Base-by-base conservation (phyloP, 1,140 invertebrate species). In the Coptotermes formosanus region DNA sequence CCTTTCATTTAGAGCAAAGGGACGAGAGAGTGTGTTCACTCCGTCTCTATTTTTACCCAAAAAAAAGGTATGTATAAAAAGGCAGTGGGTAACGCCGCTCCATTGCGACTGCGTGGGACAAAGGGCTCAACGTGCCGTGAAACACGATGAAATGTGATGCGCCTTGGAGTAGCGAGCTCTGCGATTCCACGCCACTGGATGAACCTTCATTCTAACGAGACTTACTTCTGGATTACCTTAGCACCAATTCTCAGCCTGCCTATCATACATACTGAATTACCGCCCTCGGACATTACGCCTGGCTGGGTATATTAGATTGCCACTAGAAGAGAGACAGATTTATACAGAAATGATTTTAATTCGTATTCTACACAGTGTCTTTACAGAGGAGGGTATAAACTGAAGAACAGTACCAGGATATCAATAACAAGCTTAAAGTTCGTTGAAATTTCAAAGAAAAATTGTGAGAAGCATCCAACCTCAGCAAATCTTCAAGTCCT, bases 61-160 rank as follows among this genome's bases (percentile, higher is more conserved):
- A 75, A 75, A 64, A 64, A 48, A 48, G 11, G 14, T 48, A 7
- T 48, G 7, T 64, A 64, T n/a, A 75, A 75, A 75, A 75, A 75
- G n/a, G 64, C 14, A 75, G n/a, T 30, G 64, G 64, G 64, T 75
- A 75, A 30, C 48, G 44, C 19, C 8, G 82, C 38, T 45, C 21
- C 30, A 43, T 12, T 45, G 82, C 38, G 38, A 43, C 82, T 32
- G 83, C n/a, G 83, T 8, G 81, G 44, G 38, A 86, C 85, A 86
- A 86, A 86, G 85, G 75, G 30, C n/a, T 44, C 85, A 86, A 45
- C 82, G 85, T 75, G 43, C 23, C 85, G 85, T 82, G 85, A 82
- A 75, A 86, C 48, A 75, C 85, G 85, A 82, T 75, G 85, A 75
- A 86, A 86, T 82, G 85, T 44, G 85, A 86, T 30, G 82, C 48